Evolutionary conservation across 2,113 vertebrate species (phyloP), one percentile per base, ranked within the genome.

Genomic region (Stegostoma tigrinum): DNA sequence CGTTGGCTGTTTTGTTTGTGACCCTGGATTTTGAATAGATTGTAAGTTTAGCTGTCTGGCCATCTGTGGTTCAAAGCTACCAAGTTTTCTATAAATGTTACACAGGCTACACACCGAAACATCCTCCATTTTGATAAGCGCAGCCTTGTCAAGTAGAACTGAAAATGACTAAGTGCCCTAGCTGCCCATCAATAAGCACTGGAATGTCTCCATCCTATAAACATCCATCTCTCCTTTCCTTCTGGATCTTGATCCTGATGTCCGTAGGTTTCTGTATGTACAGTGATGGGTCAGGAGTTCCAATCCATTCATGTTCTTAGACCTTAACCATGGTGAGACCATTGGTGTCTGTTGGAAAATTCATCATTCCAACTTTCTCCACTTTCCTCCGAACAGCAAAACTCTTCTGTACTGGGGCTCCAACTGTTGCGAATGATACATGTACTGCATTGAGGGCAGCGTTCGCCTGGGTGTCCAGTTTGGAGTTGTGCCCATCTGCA

Each of bases 341-440:
- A 34, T 30, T 72, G 66, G 93, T 3, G 2, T 95, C 93, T 38
- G 27, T 30, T 45, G 94, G 67, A 27, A 95, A 72, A 68, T 70
- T 72, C 66, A 70, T 34, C 15, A 34, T 14, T 52, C 94, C 94
- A 70, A 70, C 67, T 95, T 72, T 68, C 7, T 95, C 93, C 67
- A 72, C 67, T 42, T 95, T 72, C 67, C 68, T 95, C 94, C 94
- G 72, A 30, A 70, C 94, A 5, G 42, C 94, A 14, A 93, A 93
- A 38, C 89, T 93, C 89, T 93, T 93, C 61, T 66, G 89, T 21
- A 93, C 89, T 0, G 93, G 93, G 23, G 67, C 93, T 70, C 93
- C 66, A 1, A 95, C 93, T 23, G 93, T 68, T 5, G 94, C 94
- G 30, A 95, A 70, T 14, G 94, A 95, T 42, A 95, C 68, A 12